Percentiles rank a stretch among this genome's conserved stretches.
phyloP scores from a whole-genome alignment of 2,797 vertebrate genomes.

The Gymnoscopelus braueri region DNA sequence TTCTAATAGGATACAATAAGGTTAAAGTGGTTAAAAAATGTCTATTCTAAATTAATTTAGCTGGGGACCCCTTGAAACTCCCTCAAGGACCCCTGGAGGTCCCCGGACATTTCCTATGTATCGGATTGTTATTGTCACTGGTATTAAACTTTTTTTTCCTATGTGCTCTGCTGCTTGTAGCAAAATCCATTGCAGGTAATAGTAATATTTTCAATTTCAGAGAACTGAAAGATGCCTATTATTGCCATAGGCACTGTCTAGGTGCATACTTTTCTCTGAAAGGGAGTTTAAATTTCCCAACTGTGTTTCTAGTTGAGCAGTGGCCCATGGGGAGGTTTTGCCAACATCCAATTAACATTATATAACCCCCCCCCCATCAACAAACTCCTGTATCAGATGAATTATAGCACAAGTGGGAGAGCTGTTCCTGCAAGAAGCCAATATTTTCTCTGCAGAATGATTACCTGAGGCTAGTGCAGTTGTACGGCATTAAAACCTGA shows the following conservation, averaged over 20 bases:
- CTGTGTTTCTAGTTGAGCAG: neutral
- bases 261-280: neutral
- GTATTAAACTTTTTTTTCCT: conserved; percentile 7
- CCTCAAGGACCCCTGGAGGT: too few relatives aligned
- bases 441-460: too few relatives aligned
- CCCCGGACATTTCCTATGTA: neutral
- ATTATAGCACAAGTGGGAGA: conserved; percentile 2
- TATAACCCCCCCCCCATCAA: neutral
- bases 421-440: neutral
- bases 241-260: neutral
- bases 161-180: neutral
- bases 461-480: too few relatives aligned
- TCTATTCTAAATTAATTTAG: too few relatives aligned
- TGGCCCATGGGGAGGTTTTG: too few relatives aligned
- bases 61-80: too few relatives aligned
- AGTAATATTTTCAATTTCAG: neutral
- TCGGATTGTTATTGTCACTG: conserved; percentile 1
- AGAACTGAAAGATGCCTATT: neutral
- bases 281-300: neutral
- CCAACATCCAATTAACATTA: neutral
- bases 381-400: conserved; percentile 9
- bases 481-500: too few relatives aligned
- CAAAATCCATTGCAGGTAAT: conserved; percentile 6
- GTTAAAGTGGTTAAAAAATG: too few relatives aligned
- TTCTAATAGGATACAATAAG: too few relatives aligned